A percentile compares a stretch with the other conserved stretches of the same genome.
phyloP scores from a whole-genome alignment of 2,888 invertebrate species.

The Phrixothrix hirtus region DNA sequence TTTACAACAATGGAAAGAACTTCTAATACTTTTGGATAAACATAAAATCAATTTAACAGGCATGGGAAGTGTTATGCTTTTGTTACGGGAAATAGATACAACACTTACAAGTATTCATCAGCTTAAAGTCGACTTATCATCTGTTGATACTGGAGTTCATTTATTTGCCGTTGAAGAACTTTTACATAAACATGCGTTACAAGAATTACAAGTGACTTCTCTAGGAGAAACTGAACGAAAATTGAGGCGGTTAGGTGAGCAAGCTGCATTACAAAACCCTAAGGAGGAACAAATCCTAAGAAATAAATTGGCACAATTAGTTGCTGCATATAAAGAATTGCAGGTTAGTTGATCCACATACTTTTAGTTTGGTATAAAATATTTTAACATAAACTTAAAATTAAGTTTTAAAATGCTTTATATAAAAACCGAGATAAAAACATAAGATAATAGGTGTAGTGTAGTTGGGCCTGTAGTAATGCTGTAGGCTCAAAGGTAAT shows the following conservation, averaged over 20 bases:
- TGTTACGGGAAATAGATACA: slow-evolving; percentile 90
- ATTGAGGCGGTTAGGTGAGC: slow-evolving; percentile 68
- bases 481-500: too few relatives aligned
- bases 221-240: slow-evolving; percentile 83
- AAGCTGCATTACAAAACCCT: slow-evolving; percentile 57
- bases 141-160: slow-evolving; percentile 91
- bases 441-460: too few relatives aligned
- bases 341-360: slow-evolving; percentile 61
- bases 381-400: too few relatives aligned
- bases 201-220: slow-evolving; percentile 88
- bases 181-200: slow-evolving; percentile 89
- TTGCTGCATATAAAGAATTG: slow-evolving; percentile 69
- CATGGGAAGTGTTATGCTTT: slow-evolving; percentile 83
- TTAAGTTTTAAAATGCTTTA: too few relatives aligned
- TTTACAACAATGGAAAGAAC: slow-evolving; percentile 81
- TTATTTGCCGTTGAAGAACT: slow-evolving; percentile 92
- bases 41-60: slow-evolving; percentile 76
- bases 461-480: too few relatives aligned
- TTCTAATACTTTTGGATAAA: slow-evolving; percentile 82
- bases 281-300: slow-evolving; percentile 65
- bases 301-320: slow-evolving; percentile 74
- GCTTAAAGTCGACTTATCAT: slow-evolving; percentile 74
- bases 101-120: slow-evolving; percentile 81
- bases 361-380: too few relatives aligned
- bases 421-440: too few relatives aligned